These are phyloP conservation scores for Hylaeus anthracinus DNA, from an alignment of 1,140 invertebrate genomes.

Conservation along the genomic window DNA sequence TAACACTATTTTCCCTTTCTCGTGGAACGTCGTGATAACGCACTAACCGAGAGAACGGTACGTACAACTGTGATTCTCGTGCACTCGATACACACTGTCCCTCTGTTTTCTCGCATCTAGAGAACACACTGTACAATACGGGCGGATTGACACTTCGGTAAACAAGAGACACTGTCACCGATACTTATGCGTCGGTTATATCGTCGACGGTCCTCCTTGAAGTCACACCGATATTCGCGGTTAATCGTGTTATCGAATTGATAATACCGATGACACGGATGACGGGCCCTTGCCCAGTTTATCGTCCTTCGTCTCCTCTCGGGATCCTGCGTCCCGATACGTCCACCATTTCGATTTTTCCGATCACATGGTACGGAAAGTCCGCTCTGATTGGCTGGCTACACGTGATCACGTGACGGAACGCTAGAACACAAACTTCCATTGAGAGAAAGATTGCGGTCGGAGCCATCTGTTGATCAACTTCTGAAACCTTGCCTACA, in stretches of 20 bases:
- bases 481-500: slow-evolving; percentile 2
- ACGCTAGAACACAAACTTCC: slow-evolving; percentile 43
- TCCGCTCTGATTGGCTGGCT: slow-evolving; percentile 39
- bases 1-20: slow-evolving; percentile 1
- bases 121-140: slow-evolving; percentile 64
- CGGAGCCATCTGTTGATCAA: slow-evolving; percentile 38
- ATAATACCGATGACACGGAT: slow-evolving; percentile 63
- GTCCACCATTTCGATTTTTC: slow-evolving; percentile 79
- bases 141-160: slow-evolving; percentile 67
- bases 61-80: slow-evolving; percentile 28
- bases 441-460: slow-evolving; percentile 31
- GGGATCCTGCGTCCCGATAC: slow-evolving; percentile 78
- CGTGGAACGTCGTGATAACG: slow-evolving; percentile 13
- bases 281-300: slow-evolving; percentile 71
- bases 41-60: slow-evolving; percentile 15
- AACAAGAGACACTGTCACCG: slow-evolving; percentile 53
- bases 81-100: slow-evolving; percentile 34
- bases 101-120: slow-evolving; percentile 40
- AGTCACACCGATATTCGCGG: slow-evolving; percentile 19
- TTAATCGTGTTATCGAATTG: slow-evolving; percentile 30
- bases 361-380: slow-evolving; percentile 69
- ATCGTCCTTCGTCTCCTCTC: slow-evolving; percentile 76
- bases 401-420: slow-evolving; percentile 43
- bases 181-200: slow-evolving; percentile 13
- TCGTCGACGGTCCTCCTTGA: not conserved